Percentiles rank a stretch among this genome's conserved stretches.
These are phyloP conservation scores for Punctoribates punctum DNA, from an alignment of 2,888 invertebrate species.

Conservation along the genomic window DNA sequence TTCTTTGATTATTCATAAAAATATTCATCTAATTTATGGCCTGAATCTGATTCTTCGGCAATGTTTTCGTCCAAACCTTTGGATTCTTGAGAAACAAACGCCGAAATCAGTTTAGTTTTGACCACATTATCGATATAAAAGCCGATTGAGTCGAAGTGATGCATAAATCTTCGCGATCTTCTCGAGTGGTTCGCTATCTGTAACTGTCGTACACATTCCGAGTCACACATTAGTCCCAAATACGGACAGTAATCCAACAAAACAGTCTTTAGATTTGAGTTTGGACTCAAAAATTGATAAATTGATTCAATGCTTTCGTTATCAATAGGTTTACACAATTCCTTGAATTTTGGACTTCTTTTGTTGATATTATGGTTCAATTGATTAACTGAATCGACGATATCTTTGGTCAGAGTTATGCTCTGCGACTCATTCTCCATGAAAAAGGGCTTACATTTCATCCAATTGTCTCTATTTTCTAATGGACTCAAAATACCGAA, in stretches of 20 bases:
- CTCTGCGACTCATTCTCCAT: not conserved
- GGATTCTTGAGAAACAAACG: not conserved
- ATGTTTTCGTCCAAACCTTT: too few species aligned
- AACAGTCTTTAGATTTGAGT: not conserved
- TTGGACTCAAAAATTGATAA: not conserved
- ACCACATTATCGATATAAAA: constrained; percentile 41
- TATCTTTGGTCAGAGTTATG: constrained; percentile 6
- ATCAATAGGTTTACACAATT: not conserved
- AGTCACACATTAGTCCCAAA: not conserved
- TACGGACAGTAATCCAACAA: constrained; percentile 21
- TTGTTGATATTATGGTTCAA: constrained; percentile 11
- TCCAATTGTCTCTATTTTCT: not conserved
- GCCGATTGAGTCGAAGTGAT: constrained; percentile 47
- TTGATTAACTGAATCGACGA: not conserved
- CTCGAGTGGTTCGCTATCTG: constrained; percentile 32
- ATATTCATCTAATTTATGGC: too few species aligned
- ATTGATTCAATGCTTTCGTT: not conserved
- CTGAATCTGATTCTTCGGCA: too few species aligned
- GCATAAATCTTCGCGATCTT: constrained; percentile 45
- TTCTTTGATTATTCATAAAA: too few species aligned
- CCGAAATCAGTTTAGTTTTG: not conserved
- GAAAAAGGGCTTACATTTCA: not conserved
- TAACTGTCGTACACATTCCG: not conserved
- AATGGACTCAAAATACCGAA: not conserved
- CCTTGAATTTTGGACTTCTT: not conserved